Conservation (phyloP, 2,797 vertebrate genomes). For the Pantherophis vulpinus region DNA sequence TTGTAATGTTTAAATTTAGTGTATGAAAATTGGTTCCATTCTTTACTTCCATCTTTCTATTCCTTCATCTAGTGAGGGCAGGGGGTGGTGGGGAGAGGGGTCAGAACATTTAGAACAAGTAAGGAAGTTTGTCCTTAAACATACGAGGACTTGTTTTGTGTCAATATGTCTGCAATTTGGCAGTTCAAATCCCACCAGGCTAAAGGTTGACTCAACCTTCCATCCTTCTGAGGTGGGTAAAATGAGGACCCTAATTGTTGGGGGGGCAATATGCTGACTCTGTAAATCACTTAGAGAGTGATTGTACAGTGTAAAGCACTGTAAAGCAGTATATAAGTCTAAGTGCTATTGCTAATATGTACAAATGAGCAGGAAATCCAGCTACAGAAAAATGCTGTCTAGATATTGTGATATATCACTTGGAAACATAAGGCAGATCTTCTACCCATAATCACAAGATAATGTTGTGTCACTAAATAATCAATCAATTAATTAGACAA, state of each 20-base stretch:
- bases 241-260: too few relatives aligned
- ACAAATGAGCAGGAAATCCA: background rate
- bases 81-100: too few relatives aligned
- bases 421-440: background rate
- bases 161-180: background rate
- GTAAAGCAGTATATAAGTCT: too few relatives aligned
- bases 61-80: background rate
- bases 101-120: background rate
- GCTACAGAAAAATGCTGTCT: background rate
- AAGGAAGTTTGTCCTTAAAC: background rate
- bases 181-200: too few relatives aligned
- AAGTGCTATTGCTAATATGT: background rate
- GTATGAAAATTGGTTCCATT: background rate
- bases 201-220: too few relatives aligned
- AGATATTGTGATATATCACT: background rate
- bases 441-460: background rate
- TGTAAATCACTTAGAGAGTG: too few relatives aligned
- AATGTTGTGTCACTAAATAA: background rate
- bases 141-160: background rate
- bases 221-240: too few relatives aligned
- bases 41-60: background rate
- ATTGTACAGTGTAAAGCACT: too few relatives aligned
- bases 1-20: background rate
- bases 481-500: background rate
- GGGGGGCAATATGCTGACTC: too few relatives aligned